Evolutionary conservation across 2,797 vertebrate species (phyloP).

Genomic region (Toxotes lorentzi): DNA sequence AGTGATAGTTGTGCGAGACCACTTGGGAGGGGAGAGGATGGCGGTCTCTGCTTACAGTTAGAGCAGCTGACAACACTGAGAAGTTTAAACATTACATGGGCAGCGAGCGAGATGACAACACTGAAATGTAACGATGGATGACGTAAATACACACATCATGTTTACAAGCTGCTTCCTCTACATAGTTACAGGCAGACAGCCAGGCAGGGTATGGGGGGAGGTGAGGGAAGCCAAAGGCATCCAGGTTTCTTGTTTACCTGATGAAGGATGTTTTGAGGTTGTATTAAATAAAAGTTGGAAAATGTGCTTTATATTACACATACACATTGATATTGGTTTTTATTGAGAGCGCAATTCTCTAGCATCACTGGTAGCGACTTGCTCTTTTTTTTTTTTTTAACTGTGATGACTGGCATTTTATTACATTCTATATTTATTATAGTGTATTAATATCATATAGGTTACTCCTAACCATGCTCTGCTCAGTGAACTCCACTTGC

Average conservation of each 20-base stretch:
- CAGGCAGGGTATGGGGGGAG: not conserved
- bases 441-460: not conserved
- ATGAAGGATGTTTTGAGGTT: slow-evolving; percentile 18
- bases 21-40: not conserved
- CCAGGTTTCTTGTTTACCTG: slow-evolving; percentile 16
- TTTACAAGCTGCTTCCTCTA: slow-evolving; percentile 20
- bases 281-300: not conserved
- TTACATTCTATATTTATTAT: not conserved
- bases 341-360: not conserved
- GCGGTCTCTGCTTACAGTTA: not conserved
- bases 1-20: not conserved
- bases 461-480: not conserved
- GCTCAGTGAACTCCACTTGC: not conserved
- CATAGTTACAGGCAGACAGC: slow-evolving; percentile 11
- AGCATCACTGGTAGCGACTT: not conserved
- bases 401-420: not conserved
- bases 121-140: slow-evolving; percentile 18
- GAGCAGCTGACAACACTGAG: slow-evolving; percentile 10
- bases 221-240: not conserved
- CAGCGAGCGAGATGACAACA: not conserved
- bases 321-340: not conserved
- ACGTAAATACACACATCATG: not conserved
- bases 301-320: not conserved
- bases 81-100: slow-evolving; percentile 3
- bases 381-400: not conserved